A percentile compares a stretch with the other conserved stretches of the same genome.
Conservation (phyloP, 2,113 vertebrate genomes). For the human (Homo sapiens) region GRCh38 chr11:29627501-29628000, state of each 20-base stretch:
- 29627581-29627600: conserved; percentile 55
- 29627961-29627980: neutral
- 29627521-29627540: conserved; percentile 69
- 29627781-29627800: neutral
- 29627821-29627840: neutral
- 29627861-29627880: neutral
- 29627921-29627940: neutral
- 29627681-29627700: neutral
- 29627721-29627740: neutral
- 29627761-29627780: neutral
- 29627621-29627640: conserved; percentile 48
- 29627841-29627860: neutral
- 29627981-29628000: neutral
- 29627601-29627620: conserved; percentile 25
- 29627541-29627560: conserved; percentile 57
- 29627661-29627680: neutral
- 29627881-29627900: neutral
- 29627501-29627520: conserved; percentile 69
- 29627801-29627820: neutral
- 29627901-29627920: neutral
- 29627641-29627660: conserved; percentile 14
- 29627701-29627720: neutral
- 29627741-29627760: neutral
- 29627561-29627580: neutral
- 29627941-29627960: neutral